These are phyloP conservation scores for Polyommatus iphigenia DNA, from an alignment of 2,888 invertebrate species.

Conservation along the genomic window DNA sequence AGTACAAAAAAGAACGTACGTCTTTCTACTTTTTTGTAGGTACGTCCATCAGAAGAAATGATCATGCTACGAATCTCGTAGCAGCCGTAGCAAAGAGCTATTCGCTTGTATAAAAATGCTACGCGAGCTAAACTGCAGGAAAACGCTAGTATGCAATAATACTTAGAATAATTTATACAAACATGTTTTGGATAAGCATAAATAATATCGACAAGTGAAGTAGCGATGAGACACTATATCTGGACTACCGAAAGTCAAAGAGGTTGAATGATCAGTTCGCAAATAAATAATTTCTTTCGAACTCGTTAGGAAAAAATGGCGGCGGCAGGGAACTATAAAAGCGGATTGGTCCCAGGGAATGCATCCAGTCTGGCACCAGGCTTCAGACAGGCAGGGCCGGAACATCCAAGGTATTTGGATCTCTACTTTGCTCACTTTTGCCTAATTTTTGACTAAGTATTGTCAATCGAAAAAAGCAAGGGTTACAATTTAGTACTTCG, in stretches of 20 bases:
- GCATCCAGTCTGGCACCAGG: slow-evolving; percentile 21
- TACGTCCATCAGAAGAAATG: too few relatives aligned
- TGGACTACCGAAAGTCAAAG: slow-evolving; percentile 23
- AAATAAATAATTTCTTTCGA: slow-evolving; percentile 15
- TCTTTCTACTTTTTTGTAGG: too few relatives aligned
- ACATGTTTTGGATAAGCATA: background rate
- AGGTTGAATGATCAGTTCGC: slow-evolving; percentile 12
- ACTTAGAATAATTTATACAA: background rate
- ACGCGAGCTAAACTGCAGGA: background rate
- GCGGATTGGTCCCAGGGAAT: slow-evolving; percentile 1
- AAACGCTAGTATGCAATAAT: background rate
- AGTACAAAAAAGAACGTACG: too few relatives aligned
- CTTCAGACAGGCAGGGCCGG: background rate
- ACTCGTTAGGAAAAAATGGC: slow-evolving; percentile 1
- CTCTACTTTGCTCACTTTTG: background rate
- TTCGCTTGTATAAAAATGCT: background rate
- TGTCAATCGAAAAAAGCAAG: too few relatives aligned
- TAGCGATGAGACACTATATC: background rate
- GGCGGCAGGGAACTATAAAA: background rate
- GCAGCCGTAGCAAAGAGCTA: too few relatives aligned
- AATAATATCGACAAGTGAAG: background rate
- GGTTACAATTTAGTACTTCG: too few relatives aligned
- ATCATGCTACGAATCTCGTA: too few relatives aligned
- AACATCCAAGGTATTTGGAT: slow-evolving; percentile 18
- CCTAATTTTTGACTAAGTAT: background rate